A percentile compares a stretch with the other conserved stretches of the same genome.
Conservation (phyloP, 1,140 invertebrate species). For the Brachionus manjavacas region DNA sequence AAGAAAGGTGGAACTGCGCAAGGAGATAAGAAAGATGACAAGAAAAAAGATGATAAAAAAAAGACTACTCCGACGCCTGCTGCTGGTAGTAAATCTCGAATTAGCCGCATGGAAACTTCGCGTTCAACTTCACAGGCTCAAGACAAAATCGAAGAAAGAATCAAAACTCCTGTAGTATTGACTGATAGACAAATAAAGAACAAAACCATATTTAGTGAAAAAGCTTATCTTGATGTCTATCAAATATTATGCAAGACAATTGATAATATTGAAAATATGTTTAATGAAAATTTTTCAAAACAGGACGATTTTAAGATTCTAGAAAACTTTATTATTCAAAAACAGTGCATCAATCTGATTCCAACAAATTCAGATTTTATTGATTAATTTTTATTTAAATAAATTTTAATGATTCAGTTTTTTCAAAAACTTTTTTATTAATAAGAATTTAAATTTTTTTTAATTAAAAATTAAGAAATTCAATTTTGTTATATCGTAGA, state of each 20-base stretch:
- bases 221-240: slow-evolving; percentile 14
- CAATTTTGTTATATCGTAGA: too few relatives aligned
- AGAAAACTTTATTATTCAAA: slow-evolving; percentile 11
- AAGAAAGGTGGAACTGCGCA: slow-evolving; percentile 6
- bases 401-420: background rate
- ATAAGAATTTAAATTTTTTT: too few relatives aligned
- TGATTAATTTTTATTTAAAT: background rate
- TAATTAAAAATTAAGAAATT: too few relatives aligned
- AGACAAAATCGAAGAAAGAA: slow-evolving; percentile 14
- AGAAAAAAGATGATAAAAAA: slow-evolving; percentile 28
- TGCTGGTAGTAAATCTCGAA: background rate
- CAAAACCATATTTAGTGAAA: background rate
- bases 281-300: slow-evolving; percentile 8
- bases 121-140: background rate
- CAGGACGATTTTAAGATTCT: slow-evolving; percentile 10
- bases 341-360: background rate
- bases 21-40: slow-evolving; percentile 8
- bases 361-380: slow-evolving; percentile 26
- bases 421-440: background rate
- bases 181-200: background rate
- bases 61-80: background rate
- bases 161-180: background rate
- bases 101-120: background rate
- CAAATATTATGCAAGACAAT: slow-evolving; percentile 2
- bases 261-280: slow-evolving; percentile 7